phyloP scores from a whole-genome alignment of 37 sponge, comb jelly and placozoan genomes.

The Ianthella basta region DNA sequence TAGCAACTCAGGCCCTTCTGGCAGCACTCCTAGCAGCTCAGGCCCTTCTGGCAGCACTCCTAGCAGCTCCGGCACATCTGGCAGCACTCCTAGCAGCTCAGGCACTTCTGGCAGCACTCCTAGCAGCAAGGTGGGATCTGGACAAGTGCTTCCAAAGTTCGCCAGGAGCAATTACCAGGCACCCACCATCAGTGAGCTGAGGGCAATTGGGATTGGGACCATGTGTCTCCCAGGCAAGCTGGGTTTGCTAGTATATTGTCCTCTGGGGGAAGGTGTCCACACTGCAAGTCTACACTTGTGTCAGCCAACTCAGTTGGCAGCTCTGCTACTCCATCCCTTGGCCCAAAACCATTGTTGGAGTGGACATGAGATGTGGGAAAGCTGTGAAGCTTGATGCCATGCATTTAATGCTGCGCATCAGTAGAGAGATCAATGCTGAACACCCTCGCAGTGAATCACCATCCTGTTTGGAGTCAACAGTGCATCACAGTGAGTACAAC shows the following conservation, averaged over 20 bases:
- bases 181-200: slow-evolving; percentile 21
- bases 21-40: too few relatives aligned
- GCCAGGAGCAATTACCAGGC: neutral
- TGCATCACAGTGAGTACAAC: too few relatives aligned
- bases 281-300: slow-evolving; percentile 50
- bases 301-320: slow-evolving; percentile 48
- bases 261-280: slow-evolving; percentile 36
- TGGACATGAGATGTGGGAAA: slow-evolving; percentile 22
- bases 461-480: too few relatives aligned
- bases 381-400: slow-evolving; percentile 48
- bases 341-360: slow-evolving; percentile 29
- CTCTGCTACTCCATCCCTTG: slow-evolving; percentile 18
- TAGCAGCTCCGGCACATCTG: neutral
- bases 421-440: slow-evolving; percentile 9
- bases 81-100: neutral
- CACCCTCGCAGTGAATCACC: too few relatives aligned
- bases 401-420: slow-evolving; percentile 44
- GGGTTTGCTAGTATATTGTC: neutral
- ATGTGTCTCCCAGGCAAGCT: neutral
- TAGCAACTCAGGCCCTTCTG: too few relatives aligned
- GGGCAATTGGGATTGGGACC: neutral
- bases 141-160: slow-evolving; percentile 12
- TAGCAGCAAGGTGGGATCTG: slow-evolving; percentile 1
- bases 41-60: neutral
- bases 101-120: neutral